These are phyloP conservation scores for Bolborhynchus lineola DNA, from an alignment of 2,113 vertebrate species.

Conservation along the genomic window DNA sequence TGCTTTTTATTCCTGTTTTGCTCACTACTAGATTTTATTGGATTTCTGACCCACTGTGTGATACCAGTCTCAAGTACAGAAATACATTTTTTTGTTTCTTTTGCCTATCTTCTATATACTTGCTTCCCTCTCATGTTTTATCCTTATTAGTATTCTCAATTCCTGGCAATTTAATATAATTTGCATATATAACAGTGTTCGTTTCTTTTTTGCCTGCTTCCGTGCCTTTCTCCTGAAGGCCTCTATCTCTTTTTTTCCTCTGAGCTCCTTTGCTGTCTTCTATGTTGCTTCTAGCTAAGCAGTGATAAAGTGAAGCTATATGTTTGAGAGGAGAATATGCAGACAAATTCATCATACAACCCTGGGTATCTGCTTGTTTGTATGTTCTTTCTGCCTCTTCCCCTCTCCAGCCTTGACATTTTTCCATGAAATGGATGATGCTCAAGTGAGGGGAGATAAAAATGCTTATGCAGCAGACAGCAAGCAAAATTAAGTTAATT, in stretches of 20 bases:
- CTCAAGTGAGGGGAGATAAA: not conserved
- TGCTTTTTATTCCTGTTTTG: not conserved
- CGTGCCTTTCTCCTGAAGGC: not conserved
- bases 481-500: not conserved
- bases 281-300: not conserved
- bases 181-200: not conserved
- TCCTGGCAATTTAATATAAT: not conserved
- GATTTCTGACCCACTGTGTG: not conserved
- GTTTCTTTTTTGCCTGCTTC: not conserved
- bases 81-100: not conserved
- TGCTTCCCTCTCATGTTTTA: not conserved
- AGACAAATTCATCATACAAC: not conserved
- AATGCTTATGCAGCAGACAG: not conserved
- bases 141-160: not conserved
- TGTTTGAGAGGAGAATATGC: not conserved
- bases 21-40: not conserved
- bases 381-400: not conserved
- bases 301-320: not conserved
- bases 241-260: not conserved
- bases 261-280: not conserved
- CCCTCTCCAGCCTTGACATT: not conserved
- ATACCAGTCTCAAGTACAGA: not conserved
- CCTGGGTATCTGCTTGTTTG: not conserved
- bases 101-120: not conserved
- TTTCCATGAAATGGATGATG: not conserved